These are phyloP conservation scores for Poecilia velifera DNA, from an alignment of 2,797 vertebrate genomes.

Conservation along the genomic window DNA sequence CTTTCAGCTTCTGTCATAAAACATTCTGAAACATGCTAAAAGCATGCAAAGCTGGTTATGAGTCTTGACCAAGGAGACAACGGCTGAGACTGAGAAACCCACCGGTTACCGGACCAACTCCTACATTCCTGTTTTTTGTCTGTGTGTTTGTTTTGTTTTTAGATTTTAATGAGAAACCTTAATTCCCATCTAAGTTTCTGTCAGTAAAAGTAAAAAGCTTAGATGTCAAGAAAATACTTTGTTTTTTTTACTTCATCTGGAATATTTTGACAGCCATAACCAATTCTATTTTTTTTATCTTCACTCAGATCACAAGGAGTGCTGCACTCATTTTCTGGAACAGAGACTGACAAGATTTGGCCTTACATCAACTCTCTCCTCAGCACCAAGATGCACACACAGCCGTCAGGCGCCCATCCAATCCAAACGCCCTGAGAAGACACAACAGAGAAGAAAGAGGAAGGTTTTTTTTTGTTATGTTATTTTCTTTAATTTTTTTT, in stretches of 20 bases:
- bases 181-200: not conserved
- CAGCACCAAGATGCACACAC: conserved; percentile 84
- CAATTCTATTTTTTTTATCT: conserved; percentile 9
- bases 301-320: conserved; percentile 87
- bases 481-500: not conserved
- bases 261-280: not conserved
- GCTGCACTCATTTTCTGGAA: conserved; percentile 93
- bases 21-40: not conserved
- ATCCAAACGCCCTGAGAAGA: conserved; percentile 62
- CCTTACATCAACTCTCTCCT: conserved; percentile 92
- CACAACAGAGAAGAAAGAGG: conserved; percentile 12
- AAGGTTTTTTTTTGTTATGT: conserved; percentile 17
- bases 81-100: no score
- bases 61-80: no score
- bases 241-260: not conserved
- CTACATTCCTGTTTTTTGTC: no score
- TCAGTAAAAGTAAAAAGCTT: not conserved
- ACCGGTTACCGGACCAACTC: no score
- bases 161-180: not conserved
- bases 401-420: conserved; percentile 68
- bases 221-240: not conserved
- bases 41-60: no score
- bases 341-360: conserved; percentile 96
- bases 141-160: not conserved
- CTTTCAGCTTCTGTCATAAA: not conserved